Conservation (phyloP, 2,113 vertebrate species). For the Diadophis punctatus region DNA sequence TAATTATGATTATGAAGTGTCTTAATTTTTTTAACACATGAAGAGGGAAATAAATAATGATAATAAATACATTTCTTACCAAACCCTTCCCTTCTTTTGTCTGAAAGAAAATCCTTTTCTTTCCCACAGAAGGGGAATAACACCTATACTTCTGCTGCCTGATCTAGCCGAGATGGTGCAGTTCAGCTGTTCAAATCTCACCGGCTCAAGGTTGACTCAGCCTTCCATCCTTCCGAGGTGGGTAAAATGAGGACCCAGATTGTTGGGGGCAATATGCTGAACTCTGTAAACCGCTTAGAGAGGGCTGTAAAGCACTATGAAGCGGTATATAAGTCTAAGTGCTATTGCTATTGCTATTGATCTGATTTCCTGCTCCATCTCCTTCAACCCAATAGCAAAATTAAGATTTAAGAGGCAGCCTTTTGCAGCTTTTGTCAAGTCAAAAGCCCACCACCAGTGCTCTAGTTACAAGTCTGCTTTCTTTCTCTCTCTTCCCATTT, state of each 20-base stretch:
- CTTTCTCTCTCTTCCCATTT: background rate
- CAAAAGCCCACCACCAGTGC: background rate
- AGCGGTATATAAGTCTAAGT: no score
- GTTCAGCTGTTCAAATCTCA: no score
- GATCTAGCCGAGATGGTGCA: no score
- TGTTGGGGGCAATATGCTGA: no score
- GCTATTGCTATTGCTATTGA: no score
- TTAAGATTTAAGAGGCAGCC: background rate
- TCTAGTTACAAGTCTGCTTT: background rate
- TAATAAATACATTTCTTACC: background rate
- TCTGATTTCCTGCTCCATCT: background rate
- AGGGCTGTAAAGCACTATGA: no score
- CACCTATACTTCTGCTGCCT: background rate
- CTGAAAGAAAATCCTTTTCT: background rate
- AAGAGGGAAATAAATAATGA: background rate
- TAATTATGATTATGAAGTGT: background rate
- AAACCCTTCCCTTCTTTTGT: background rate
- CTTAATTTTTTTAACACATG: background rate
- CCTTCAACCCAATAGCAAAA: background rate
- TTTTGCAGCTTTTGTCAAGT: background rate
- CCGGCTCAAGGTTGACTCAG: no score
- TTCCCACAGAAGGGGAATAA: background rate
- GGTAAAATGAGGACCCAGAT: no score
- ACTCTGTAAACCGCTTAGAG: no score
- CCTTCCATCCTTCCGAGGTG: no score